phyloP scores from a whole-genome alignment of 2,113 vertebrate genomes.

The Coptodon bakossiorum region DNA sequence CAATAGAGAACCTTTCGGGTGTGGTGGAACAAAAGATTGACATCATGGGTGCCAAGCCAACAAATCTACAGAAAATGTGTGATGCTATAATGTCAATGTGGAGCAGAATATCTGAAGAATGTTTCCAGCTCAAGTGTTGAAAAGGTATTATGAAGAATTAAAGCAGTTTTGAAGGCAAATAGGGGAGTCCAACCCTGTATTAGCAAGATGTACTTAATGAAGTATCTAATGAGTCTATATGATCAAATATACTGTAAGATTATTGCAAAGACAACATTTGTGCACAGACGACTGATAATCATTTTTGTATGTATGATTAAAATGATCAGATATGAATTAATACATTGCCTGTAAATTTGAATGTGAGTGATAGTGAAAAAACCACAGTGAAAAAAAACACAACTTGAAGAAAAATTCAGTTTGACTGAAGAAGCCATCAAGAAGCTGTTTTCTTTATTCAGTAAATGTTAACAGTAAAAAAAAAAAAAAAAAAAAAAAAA shows the following conservation, averaged over 20 bases:
- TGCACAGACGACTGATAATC: neutral
- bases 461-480: neutral
- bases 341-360: neutral
- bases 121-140: neutral
- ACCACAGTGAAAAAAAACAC: neutral
- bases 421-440: neutral
- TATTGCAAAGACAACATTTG: neutral
- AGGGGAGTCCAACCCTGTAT: neutral
- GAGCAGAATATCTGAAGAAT: neutral
- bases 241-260: neutral
- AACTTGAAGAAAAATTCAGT: neutral
- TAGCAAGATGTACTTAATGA: neutral
- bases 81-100: neutral
- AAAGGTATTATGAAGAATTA: neutral
- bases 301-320: neutral
- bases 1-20: neutral
- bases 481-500: too few species aligned
- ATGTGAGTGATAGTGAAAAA: neutral
- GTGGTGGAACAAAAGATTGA: neutral
- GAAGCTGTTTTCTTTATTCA: neutral
- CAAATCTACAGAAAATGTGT: neutral
- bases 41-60: neutral
- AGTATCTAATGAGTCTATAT: neutral
- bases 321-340: slow-evolving; percentile 3
- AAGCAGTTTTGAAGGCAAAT: neutral